These are phyloP conservation scores for Cheilosia soror DNA, from an alignment of 2,888 invertebrate species.

Conservation along the genomic window DNA sequence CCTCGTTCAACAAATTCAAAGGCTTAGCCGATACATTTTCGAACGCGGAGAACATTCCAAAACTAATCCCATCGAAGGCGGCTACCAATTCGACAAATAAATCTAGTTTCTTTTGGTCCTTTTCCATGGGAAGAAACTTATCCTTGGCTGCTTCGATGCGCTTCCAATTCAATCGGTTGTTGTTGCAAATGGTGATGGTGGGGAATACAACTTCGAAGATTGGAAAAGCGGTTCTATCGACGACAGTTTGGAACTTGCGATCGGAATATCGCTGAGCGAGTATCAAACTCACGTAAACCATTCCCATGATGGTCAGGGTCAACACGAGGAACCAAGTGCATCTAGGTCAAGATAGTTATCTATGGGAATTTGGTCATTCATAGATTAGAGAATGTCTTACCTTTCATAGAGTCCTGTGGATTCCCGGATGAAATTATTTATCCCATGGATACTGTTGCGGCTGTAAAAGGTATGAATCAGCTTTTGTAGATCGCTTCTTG, in stretches of 20 bases:
- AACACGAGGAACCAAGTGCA: slow-evolving; percentile 80
- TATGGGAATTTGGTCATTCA: not conserved
- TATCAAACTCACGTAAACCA: slow-evolving; percentile 80
- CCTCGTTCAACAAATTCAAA: slow-evolving; percentile 77
- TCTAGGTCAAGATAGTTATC: slow-evolving; percentile 64
- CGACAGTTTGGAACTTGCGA: slow-evolving; percentile 81
- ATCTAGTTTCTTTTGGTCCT: slow-evolving; percentile 65
- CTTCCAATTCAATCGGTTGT: slow-evolving; percentile 82
- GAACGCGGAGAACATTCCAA: slow-evolving; percentile 80
- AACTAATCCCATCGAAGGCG: slow-evolving; percentile 79
- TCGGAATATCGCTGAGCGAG: slow-evolving; percentile 81
- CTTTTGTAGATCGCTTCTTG: slow-evolving; percentile 44
- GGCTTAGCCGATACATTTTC: slow-evolving; percentile 76
- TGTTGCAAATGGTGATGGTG: slow-evolving; percentile 82
- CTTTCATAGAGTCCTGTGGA: slow-evolving; percentile 76
- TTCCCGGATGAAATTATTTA: slow-evolving; percentile 79
- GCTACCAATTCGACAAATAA: slow-evolving; percentile 79
- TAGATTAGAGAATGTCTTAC: slow-evolving; percentile 43
- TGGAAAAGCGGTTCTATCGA: slow-evolving; percentile 81
- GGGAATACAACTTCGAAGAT: slow-evolving; percentile 82
- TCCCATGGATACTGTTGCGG: slow-evolving; percentile 81
- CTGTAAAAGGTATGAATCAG: slow-evolving; percentile 79
- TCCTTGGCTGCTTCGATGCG: slow-evolving; percentile 79
- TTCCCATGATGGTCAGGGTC: slow-evolving; percentile 79
- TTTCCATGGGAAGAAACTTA: slow-evolving; percentile 78